Evolutionary conservation across 2,888 invertebrate species (phyloP).

Genomic region (Agrotis exclamationis): DNA sequence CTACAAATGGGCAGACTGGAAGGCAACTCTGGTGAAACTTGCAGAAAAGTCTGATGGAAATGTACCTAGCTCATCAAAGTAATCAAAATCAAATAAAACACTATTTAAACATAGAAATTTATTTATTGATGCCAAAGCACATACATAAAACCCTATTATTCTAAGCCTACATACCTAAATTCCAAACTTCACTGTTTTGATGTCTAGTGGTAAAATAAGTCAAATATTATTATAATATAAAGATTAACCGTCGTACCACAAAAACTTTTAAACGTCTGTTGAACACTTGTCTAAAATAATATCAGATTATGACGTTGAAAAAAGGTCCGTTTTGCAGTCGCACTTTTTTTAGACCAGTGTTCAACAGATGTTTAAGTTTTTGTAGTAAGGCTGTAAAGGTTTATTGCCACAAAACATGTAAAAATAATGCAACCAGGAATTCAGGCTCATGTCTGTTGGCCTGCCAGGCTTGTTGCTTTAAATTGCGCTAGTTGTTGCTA

Average conservation of each 20-base stretch:
- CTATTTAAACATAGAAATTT: slow-evolving; percentile 60
- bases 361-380: too few relatives aligned
- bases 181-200: slow-evolving; percentile 53
- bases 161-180: slow-evolving; percentile 54
- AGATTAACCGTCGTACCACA: too few relatives aligned
- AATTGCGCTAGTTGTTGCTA: slow-evolving; percentile 7
- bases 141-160: slow-evolving; percentile 57
- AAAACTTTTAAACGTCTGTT: too few relatives aligned
- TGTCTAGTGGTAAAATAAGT: slow-evolving; percentile 62
- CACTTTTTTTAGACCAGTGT: too few relatives aligned
- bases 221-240: slow-evolving; percentile 63
- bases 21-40: slow-evolving; percentile 63
- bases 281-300: too few relatives aligned
- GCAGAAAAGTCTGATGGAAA: slow-evolving; percentile 51
- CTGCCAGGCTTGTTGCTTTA: background rate
- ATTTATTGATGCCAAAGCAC: slow-evolving; percentile 66
- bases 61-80: slow-evolving; percentile 22
- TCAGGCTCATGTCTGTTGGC: slow-evolving; percentile 8
- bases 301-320: too few relatives aligned
- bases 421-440: slow-evolving; percentile 25
- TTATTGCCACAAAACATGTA: slow-evolving; percentile 43
- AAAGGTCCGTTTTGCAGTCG: too few relatives aligned
- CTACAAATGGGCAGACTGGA: slow-evolving; percentile 83
- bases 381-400: too few relatives aligned
- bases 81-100: slow-evolving; percentile 56